A percentile compares a stretch with the other conserved stretches of the same genome.
Conservation (phyloP, 2,888 invertebrate genomes). For the Hoplodrina blanda region DNA sequence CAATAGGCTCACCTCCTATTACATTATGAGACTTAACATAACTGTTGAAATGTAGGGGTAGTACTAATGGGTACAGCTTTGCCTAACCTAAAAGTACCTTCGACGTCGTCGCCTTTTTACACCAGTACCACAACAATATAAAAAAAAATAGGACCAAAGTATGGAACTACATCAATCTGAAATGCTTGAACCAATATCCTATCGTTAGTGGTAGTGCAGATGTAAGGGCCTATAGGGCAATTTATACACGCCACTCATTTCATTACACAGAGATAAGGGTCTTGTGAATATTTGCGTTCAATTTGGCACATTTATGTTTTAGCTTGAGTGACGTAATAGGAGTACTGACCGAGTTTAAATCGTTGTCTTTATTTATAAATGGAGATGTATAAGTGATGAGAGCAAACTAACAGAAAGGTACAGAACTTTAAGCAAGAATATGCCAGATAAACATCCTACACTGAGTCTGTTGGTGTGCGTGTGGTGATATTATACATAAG, state of each 20-base stretch:
- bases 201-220: constrained; percentile 76
- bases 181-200: constrained; percentile 73
- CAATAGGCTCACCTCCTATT: too few relatives aligned
- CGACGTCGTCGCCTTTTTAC: too few relatives aligned
- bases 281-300: constrained; percentile 79
- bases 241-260: constrained; percentile 85
- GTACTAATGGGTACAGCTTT: too few relatives aligned
- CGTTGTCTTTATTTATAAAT: constrained; percentile 50
- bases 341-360: constrained; percentile 41
- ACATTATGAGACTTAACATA: too few relatives aligned
- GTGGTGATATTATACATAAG: too few relatives aligned
- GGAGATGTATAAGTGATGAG: constrained; percentile 1
- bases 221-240: constrained; percentile 71
- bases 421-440: not conserved
- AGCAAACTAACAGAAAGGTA: not conserved
- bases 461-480: too few relatives aligned
- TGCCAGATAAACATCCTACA: not conserved
- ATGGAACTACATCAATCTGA: constrained; percentile 63
- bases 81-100: too few relatives aligned
- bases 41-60: too few relatives aligned
- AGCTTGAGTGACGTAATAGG: constrained; percentile 49
- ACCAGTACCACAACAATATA: not conserved
- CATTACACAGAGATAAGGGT: constrained; percentile 86
- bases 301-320: constrained; percentile 72
- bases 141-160: constrained; percentile 58